Base-by-base conservation (phyloP, 2,797 vertebrate genomes). In the Pogonophryne albipinna region DNA sequence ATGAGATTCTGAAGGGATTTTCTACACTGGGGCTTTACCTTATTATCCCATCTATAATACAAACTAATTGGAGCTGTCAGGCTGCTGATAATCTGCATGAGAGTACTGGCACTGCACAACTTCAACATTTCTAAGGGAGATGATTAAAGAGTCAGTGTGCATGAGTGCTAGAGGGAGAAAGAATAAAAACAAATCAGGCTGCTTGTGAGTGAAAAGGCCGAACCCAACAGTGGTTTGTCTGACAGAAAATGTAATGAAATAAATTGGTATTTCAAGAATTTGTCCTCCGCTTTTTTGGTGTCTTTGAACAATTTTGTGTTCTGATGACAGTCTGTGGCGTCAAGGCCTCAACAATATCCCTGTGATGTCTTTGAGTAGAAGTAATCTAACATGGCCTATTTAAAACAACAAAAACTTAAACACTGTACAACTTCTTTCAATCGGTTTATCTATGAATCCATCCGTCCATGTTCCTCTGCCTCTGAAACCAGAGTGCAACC, bases 61-160 rank as follows among this genome's bases (percentile, higher is more conserved):
- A 17, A 20, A 62, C 79, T 89, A 90, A 93, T 91, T 91, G 80
- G 73, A 84, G 78, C 82, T 87, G 82, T 87, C 80, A 68, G 64
- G 62, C 58, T 61, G 64, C 75, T 83, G 81, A 82, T 88, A 80
- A 87, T 89, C 80, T 85, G 63, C 61, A 55, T 79, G 42, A 34
- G 27, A 75, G 59, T 59, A 51, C 16, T 10, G 65, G 23, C 76
- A 17, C 20, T 1, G 31, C 74, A 68, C 64, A 78, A 82, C 76
- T 47, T 70, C 27, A 50, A 65, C 59, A 34, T 82, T 84, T 80
- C 76, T 59, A 65, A 74, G 61, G 27, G 62, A 71, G 65, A 63
- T 79, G 74, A 83, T 83, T 78, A 76, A 65, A 59, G 63, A 31
- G 19, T 2, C 59, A 31, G 66, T 50, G 55, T 46, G 55, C 42